Evolutionary conservation across 2,888 invertebrate genomes (phyloP).

Genomic region (Crematogaster levior): DNA sequence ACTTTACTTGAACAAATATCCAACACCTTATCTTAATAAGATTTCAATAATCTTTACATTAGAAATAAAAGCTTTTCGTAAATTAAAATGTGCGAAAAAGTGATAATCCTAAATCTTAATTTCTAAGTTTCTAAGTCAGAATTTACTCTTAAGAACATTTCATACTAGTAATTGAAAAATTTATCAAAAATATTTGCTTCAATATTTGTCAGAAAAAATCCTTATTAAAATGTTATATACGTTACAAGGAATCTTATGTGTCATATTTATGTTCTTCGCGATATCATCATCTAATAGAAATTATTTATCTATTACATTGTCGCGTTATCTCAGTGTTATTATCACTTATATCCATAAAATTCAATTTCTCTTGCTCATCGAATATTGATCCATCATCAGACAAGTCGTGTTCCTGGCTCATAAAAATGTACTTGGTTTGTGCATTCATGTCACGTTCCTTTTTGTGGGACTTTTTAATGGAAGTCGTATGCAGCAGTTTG

Average conservation of each 20-base stretch:
- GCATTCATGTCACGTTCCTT: conserved; percentile 74
- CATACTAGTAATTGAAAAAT: not conserved
- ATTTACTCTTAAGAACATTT: not conserved
- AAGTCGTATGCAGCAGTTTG: conserved; percentile 75
- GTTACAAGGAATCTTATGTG: not conserved
- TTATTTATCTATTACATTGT: conserved; percentile 1
- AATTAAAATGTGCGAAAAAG: not conserved
- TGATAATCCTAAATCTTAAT: not conserved
- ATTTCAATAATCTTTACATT: conserved; percentile 12
- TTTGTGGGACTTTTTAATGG: conserved; percentile 81
- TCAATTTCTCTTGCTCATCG: conserved; percentile 68
- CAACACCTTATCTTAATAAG: not conserved
- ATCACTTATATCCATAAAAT: not conserved
- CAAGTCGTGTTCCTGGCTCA: conserved; percentile 65
- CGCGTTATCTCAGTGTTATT: conserved; percentile 4
- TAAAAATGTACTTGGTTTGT: conserved; percentile 32
- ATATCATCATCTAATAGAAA: not conserved
- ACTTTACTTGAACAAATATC: not conserved
- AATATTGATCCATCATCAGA: conserved; percentile 82
- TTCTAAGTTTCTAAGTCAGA: not conserved
- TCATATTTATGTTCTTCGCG: not conserved
- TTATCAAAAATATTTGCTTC: not conserved
- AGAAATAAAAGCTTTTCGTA: not conserved
- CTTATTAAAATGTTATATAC: not conserved
- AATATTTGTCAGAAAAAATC: not conserved